Evolutionary conservation across 2,797 vertebrate genomes (phyloP), one percentile per base, ranked within the genome.

Genomic region (Antennarius maculatus): DNA sequence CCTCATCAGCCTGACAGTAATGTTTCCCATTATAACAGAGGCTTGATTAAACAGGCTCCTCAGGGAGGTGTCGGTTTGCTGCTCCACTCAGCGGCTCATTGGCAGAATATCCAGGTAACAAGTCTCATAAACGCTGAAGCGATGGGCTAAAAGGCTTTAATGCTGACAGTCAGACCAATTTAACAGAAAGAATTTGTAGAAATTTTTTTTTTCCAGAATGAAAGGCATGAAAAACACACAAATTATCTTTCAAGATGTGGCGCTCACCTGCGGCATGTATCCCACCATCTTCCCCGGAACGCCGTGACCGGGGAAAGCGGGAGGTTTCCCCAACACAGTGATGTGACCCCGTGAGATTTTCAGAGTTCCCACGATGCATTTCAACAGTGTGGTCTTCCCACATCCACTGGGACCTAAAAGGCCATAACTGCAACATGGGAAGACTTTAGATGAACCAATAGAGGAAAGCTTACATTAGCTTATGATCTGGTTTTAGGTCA

Each of bases 211-310:
- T 34, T 34, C 31, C 8, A 34, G 31, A 5, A 6, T 34, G 7
- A 39, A 39, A 39, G 9, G 37, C 37, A 39, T 39, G 9, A 10
- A 9, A 39, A 11, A 39, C 1, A 17, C 4, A 27, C 12, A 23
- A 3, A 46, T 34, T 15, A 17, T 0, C 39, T 31, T 1, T 3
- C 27, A 31, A 17, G 0, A 13, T 17, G 16, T 18, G 4, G 1
- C 2, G 37, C 48, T 73, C 72, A 95, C 94, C 91, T 95, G 94
- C 3, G 94, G 94, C 94, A 95, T 95, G 88, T 94, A 95, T 53
- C 94, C 93, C 1, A 95, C 92, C 92, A 91, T 94, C 82, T 13
- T 93, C 34, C 94, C 94, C 0, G 94, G 94, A 9, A 94, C 91
- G 1, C 86, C 85, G 0, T 95, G 94, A 31, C 94, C 93, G 2